These are phyloP conservation scores for Ditylenchus dipsaci DNA, from an alignment of 1,140 invertebrate genomes.

Conservation along the genomic window DNA sequence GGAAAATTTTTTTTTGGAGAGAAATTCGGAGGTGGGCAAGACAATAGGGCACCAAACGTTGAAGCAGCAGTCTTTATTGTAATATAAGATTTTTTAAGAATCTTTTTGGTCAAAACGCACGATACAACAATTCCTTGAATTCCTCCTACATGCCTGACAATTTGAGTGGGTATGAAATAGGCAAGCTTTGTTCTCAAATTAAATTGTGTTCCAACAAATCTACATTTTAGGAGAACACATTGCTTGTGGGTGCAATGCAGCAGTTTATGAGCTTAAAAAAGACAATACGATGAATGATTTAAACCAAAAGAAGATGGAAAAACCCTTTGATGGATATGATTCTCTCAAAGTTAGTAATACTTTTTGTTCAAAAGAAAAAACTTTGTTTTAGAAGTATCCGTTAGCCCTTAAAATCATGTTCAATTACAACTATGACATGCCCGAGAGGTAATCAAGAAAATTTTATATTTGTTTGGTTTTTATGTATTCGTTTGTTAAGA, in stretches of 20 bases:
- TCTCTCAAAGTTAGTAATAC: too few relatives aligned
- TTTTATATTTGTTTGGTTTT: not conserved
- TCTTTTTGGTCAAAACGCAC: constrained; percentile 11
- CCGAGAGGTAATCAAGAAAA: constrained; percentile 28
- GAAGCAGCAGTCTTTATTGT: too few relatives aligned
- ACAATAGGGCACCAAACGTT: too few relatives aligned
- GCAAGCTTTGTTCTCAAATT: not conserved
- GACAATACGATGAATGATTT: not conserved
- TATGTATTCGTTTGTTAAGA: too few relatives aligned
- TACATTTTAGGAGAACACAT: constrained; percentile 24
- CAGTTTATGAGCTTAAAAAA: constrained; percentile 18
- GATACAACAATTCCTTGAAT: constrained; percentile 11
- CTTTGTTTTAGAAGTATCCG: constrained; percentile 27
- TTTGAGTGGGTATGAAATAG: constrained; percentile 24
- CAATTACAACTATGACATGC: constrained; percentile 35
- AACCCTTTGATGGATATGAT: too few relatives aligned
- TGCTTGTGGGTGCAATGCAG: constrained; percentile 26
- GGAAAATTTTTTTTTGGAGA: too few relatives aligned
- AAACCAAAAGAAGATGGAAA: too few relatives aligned
- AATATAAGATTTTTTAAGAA: constrained; percentile 5
- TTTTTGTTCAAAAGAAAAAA: too few relatives aligned
- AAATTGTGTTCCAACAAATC: constrained; percentile 1
- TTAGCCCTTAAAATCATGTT: constrained; percentile 45
- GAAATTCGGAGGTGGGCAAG: too few relatives aligned
- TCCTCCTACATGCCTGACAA: constrained; percentile 9